Conservation (phyloP, 2,797 vertebrate species). For the Enteromius afrohamiltoni region DNA sequence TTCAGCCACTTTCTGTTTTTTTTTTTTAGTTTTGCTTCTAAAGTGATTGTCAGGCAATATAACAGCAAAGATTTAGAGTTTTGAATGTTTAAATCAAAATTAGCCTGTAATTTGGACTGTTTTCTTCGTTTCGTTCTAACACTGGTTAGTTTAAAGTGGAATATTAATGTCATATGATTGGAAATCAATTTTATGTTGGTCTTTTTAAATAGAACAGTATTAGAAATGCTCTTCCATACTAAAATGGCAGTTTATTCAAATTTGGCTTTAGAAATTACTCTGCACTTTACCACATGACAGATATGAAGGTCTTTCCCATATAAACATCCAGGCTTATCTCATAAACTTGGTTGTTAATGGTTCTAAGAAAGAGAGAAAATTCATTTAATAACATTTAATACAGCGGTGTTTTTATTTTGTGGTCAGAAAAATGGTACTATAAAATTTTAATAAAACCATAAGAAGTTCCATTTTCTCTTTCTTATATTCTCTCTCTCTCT, state of each 20-base stretch:
- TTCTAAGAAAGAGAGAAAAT: neutral
- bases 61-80: neutral
- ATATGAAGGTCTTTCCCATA: neutral
- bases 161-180: neutral
- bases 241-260: neutral
- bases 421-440: neutral
- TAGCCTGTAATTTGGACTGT: neutral
- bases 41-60: neutral
- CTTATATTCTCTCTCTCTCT: neutral
- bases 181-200: neutral
- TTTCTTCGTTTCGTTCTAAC: neutral
- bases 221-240: neutral
- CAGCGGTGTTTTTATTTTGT: neutral
- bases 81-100: neutral
- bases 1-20: conserved; percentile 18
- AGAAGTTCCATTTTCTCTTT: too few species aligned
- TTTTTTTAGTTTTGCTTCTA: neutral
- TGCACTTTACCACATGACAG: neutral
- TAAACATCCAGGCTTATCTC: neutral
- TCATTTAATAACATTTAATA: neutral
- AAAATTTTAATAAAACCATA: neutral
- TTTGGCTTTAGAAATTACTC: neutral
- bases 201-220: neutral
- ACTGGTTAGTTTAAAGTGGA: neutral
- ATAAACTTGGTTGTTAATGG: neutral